Evolutionary conservation across 2,888 invertebrate genomes (phyloP).

Genomic region (Anthrax anthrax): DNA sequence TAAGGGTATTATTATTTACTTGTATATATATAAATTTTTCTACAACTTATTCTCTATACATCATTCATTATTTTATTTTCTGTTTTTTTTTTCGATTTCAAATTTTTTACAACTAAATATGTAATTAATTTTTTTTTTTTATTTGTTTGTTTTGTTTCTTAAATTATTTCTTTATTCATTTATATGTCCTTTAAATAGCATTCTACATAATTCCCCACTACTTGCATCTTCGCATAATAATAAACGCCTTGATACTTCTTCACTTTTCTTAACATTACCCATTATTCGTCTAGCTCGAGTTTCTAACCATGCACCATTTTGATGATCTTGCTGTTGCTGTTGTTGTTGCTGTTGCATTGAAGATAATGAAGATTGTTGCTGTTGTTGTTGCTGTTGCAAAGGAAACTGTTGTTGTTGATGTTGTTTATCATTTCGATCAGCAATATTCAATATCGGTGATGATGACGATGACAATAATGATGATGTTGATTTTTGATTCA

Average conservation of each 20-base stretch:
- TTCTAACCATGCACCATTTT: constrained; percentile 18
- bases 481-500: background rate
- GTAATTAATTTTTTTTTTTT: no score
- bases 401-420: background rate
- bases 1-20: no score
- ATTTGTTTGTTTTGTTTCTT: no score
- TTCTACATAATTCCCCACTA: constrained; percentile 22
- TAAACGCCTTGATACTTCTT: constrained; percentile 21
- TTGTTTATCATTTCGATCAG: background rate
- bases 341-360: constrained; percentile 4
- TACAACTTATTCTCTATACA: no score
- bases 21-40: no score
- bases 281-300: constrained; percentile 21
- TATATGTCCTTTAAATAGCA: constrained; percentile 22
- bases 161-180: constrained; percentile 1
- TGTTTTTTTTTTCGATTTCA: no score
- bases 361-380: no score
- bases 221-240: constrained; percentile 21
- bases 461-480: no score
- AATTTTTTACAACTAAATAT: no score
- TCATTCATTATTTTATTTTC: no score
- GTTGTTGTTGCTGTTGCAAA: background rate
- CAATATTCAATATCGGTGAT: background rate
- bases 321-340: constrained; percentile 1
- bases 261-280: constrained; percentile 22